Base-by-base conservation (phyloP, 2,113 vertebrate genomes). In the Equus przewalskii region DNA sequence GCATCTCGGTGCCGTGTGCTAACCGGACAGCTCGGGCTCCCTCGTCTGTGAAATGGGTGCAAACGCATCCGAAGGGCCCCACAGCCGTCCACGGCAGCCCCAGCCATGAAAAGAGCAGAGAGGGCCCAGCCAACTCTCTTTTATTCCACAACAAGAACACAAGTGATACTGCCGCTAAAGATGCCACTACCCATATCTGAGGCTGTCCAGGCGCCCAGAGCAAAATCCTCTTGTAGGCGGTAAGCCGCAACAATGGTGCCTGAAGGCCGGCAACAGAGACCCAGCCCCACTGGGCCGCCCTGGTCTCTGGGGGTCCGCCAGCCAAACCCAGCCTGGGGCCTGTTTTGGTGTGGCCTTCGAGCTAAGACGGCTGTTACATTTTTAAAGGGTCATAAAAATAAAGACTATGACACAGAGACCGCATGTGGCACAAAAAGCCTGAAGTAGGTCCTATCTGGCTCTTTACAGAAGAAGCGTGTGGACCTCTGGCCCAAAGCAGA, bases 1-100 rank as follows among this genome's bases (percentile, higher is more conserved):
- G 0, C 28, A 3, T 30, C 33, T 30, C 26, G 1, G 62, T 0
- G 4, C 54, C 0, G 0, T 0, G 12, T 1, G 12, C 33, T 11
- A 1, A 16, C 70, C 54, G 6, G 18, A 8, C 4, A 7, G 67
- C 33, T 1, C 26, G 1, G 0, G 4, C 6, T 1, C n/a, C 30
- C 26, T 6, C 3, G 0, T 16, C 69, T 2, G 28, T 13, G 24
- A n/a, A 16, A 12, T 4, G 24, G 78, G 10, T 0, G 6, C 3
- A n/a, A 4, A 24, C 0, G 14, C 21, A 7, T 5, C 1, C 3
- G 60, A 24, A 10, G 0, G 15, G 7, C 8, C 6, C 8, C 14
- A 13, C 19, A 0, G 2, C 44, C 22, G 14, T 3, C 7, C 22
- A 1, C 0, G 7, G 67, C 64, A 7, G 0, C 41, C 70, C 49